Base-by-base conservation (phyloP, 2,888 invertebrate genomes). In the Clistopyga incitator region DNA sequence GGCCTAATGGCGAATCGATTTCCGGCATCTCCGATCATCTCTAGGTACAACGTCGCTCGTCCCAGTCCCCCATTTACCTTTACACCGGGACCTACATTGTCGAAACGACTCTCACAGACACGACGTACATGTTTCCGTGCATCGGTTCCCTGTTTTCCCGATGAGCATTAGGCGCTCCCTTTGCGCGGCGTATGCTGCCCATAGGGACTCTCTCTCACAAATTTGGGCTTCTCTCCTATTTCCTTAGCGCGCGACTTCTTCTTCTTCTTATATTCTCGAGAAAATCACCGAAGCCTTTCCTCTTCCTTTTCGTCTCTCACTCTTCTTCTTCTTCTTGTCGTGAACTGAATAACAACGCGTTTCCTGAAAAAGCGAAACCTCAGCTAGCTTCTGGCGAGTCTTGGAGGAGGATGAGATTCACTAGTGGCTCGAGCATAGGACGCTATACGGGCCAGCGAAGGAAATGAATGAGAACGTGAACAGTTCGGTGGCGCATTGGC, bases 1-100 rank as follows among this genome's bases (percentile, higher is more conserved):
- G 67, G 74, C 75, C 82, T 84, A 84, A 85, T 84, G 84, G 81
- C 82, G 81, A 88, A 86, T 86, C 82, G 88, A 89, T 89, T 88
- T 88, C 86, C 88, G 86, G 82, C 68, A 86, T 87, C 84, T 84
- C 75, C 84, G 80, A 85, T 86, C 75, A 38, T 45, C 67, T 13
- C 25, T 52, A 50, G n/a, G 34, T 29, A 45, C 15, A n/a, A 20
- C 11, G 38, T 6, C 3, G 15, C 11, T 29, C 25, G n/a, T 54
- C 20, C 70, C 45, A 38, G 64, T n/a, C 67, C 52, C 65, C 71
- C 65, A 25, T 65, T 68, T 76, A 72, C 74, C 70, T 65, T 59
- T 76, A 50, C 52, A 65, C 15, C 64, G 67, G 67, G 50, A 56
- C 80, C 25, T 59, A 59, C 42, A 52, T 38, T 54, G 47, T 18